Base-by-base conservation (phyloP, 2,888 invertebrate species). In the Autographa gamma region DNA sequence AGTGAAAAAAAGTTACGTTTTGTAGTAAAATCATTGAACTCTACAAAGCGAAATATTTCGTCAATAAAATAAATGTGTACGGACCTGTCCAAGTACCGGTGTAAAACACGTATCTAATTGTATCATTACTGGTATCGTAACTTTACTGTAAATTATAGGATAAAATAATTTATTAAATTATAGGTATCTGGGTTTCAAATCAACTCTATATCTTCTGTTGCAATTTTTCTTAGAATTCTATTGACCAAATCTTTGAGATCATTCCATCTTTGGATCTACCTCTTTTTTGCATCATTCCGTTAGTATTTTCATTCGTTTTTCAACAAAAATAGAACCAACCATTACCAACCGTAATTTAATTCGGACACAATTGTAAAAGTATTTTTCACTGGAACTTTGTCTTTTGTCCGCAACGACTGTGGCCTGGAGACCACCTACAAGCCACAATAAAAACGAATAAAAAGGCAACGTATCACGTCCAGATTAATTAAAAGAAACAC, bases 361-460 rank as follows among this genome's bases (percentile, higher is more conserved):
- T 71, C 18, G 63, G 48, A 43, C 43, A 58, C 79, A 71, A 71
- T 73, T 76, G 71, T 8, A 65, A 68, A 31, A 65, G 38, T 54
- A 58, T 73, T 73, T 76, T 73, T 69, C 54, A 69, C 60, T 69
- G 66, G 67, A 48, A 63, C 31, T 71, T 70, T 70, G 31, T 69
- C 43, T 58, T 70, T 70, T 66, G 54, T 65, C 54, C 54, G 32
- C 69, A 69, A 69, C 71, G 71, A 63, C 59, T 73, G 76, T 71
- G 71, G 76, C 76, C 69, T 54, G 60, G 25, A 63, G 79, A 79
- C 80, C 76, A 79, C 80, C 76, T 66, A 60, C 76, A 76, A 73
- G 59, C 54, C 32, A 43, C 61, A 61, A 60, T 58, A 68, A 69
- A 71, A 70, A 66, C 41, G 3, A 67, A 63, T n/a, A 73, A 64